Evolutionary conservation across 2,888 invertebrate species (phyloP), one percentile per base, ranked within the genome.

Genomic region (Gisinianus flammeolus): DNA sequence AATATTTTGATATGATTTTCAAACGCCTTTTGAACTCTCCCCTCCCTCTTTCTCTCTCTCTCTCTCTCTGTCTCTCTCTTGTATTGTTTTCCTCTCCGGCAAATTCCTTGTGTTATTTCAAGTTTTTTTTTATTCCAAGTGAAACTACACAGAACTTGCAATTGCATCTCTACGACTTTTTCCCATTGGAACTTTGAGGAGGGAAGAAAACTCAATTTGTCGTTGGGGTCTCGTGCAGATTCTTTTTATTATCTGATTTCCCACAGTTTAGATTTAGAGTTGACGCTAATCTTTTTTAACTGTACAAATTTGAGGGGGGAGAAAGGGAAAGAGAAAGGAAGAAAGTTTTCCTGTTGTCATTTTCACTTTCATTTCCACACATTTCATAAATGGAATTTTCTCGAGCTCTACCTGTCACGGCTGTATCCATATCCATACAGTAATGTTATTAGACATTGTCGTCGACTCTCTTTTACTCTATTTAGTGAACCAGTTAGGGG

Each of bases 1-100:
- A 62, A 62, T 62, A 62, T 62, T 62, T 62, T 62, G 62, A 62
- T 26, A 62, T 44, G 44, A 44, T 44, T 44, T 44, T 44, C 12
- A 26, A 26, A 28, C 28, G 16, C 62, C 62, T 62, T 62, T 62
- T 28, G 3, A 2, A n/a, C 26, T 62, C 16, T 62, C 62, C 26
- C 4, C 8, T 24, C 22, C n/a, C 3, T n/a, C 24, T 26, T 28
- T 62, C 26, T 3, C 24, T 3, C 6, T 24, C 12, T 26, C 3
- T 26, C 28, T 1, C 28, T 5, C 8, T 28, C 1, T 1, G 3
- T 62, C 10, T 26, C 28, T 26, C 8, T 4, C 28, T 16, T 62
- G 6, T 28, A 24, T 26, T 44, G 44, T 44, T 44, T 2, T 2
- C 2, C 19, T 6, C 44, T 16, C 2, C 44, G 2, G 16, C n/a